Evolutionary conservation across 2,888 invertebrate genomes (phyloP), one percentile per base, ranked within the genome.

Genomic region (Leptopterna dolabrata): DNA sequence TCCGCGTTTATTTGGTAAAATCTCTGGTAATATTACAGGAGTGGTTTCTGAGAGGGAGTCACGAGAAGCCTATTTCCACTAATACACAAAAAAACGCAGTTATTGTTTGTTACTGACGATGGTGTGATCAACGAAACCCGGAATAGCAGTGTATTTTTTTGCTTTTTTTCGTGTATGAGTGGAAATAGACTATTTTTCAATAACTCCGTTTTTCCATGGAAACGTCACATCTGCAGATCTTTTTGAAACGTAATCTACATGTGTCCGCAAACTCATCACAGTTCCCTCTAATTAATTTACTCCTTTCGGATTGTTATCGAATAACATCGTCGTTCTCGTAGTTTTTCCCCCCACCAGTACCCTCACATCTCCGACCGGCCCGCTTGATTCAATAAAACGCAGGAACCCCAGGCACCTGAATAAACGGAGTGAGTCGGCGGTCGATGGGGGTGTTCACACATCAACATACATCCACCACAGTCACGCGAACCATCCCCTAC

Each of bases 321-420:
- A 73, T 29, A 73, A 73, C 73, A 36, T 73, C 73, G 36, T 73
- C 73, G 73, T 36, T 16, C 36, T 16, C 16, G 73, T 30, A 36
- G 73, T 30, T 41, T 73, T 73, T 36, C 1, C 73, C 36, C n/a
- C 73, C n/a, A 14, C 24, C 24, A 2, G 13, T n/a, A 6, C 29
- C 73, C 19, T 11, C 7, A n/a, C 7, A 29, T 30, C 73, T 11
- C 9, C 13, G 27, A n/a, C 63, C 63, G 24, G 9, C 29, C 73
- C 73, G 30, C 73, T 73, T 73, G 29, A 73, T 73, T 30, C 73
- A 73, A 73, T 73, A 73, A 73, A 73, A 73, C 36, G 73, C 36
- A 36, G 70, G 36, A 41, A 36, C n/a, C 3, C n/a, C 4, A 63
- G 63, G 63, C 63, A 63, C 24, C 63, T 63, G 63, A 63, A 63